Base-by-base conservation (phyloP, 1,140 invertebrate species). In the Drosophila setifemur region DNA sequence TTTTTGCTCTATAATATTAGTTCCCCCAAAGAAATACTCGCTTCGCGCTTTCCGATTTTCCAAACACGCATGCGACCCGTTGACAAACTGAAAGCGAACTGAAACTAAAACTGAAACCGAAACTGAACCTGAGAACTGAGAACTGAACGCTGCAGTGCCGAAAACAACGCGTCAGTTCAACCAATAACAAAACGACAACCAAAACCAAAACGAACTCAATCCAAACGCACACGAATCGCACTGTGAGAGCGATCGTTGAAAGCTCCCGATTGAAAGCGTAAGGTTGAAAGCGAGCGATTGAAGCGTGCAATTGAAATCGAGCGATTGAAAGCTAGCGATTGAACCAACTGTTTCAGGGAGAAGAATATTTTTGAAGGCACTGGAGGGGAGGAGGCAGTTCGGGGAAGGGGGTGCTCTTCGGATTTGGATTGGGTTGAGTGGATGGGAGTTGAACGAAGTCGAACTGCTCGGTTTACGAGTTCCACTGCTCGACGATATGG, bases 51-150 rank as follows among this genome's bases (percentile, higher is more conserved):
- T 16, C n/a, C 18, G 52, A 48, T 35, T 42, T 31, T 40, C 47
- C 68, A 35, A 37, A 40, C 63, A 73, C 81, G 60, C 79, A 85
- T 85, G 79, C 81, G 79, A 85, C 79, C 70, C 74, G 79, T 86
- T 85, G 81, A 58, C 81, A 85, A 86, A 74, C 71, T 75, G 60
- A 72, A 73, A 39, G 72, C 76, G 72, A 79, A 83, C 70, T 83
- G 64, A 83, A 83, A 50, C 44, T 11, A 11, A 64, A 64, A 45
- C 26, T 39, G 55, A 52, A 54, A 43, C 53, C 35, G 40, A 67
- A 69, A 58, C 68, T 58, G 44, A 71, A 72, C 28, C 50, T 66
- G 67, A 57, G 61, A 73, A 78, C 68, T 78, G 74, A 77, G 57
- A 18, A 53, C 48, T 18, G 50, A 63, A 18, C 39, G 29, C 43